Percentiles rank a stretch among this genome's conserved stretches.
phyloP scores from a whole-genome alignment of 2,797 vertebrate species.

The Cygnus olor region DNA sequence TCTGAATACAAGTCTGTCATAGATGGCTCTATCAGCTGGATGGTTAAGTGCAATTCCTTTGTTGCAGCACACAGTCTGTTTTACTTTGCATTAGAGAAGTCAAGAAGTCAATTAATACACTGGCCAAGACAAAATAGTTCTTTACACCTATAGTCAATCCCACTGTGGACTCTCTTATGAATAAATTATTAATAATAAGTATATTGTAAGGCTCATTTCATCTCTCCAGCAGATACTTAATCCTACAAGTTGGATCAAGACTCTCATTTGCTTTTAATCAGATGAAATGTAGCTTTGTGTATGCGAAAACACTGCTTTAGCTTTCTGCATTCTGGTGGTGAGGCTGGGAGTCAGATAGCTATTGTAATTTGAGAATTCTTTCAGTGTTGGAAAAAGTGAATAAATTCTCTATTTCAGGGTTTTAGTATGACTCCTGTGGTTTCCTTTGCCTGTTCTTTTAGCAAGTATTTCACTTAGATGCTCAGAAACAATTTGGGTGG shows the following conservation, averaged over 20 bases:
- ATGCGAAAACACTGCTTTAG: constrained; percentile 43
- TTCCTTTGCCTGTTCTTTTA: background rate
- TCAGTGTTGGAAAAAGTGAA: background rate
- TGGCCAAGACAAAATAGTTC: constrained; percentile 39
- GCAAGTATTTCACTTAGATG: constrained; percentile 5
- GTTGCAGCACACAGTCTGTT: background rate
- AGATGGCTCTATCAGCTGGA: background rate
- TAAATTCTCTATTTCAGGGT: background rate
- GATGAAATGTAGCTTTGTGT: constrained; percentile 12
- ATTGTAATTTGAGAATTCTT: constrained; percentile 25
- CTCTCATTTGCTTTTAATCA: constrained; percentile 57
- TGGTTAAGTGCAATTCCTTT: background rate
- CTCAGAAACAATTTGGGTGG: background rate
- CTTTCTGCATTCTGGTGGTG: background rate
- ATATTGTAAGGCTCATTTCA: background rate
- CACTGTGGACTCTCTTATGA: background rate
- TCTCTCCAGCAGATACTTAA: constrained; percentile 51
- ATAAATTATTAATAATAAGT: constrained; percentile 46
- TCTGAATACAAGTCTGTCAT: background rate
- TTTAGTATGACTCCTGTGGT: background rate
- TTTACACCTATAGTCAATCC: constrained; percentile 4
- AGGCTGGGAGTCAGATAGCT: background rate
- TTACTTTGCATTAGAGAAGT: background rate
- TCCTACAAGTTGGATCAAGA: constrained; percentile 54
- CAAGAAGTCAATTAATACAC: constrained; percentile 37